phyloP scores from a whole-genome alignment of 2,113 vertebrate genomes.

The Scopus umbretta region DNA sequence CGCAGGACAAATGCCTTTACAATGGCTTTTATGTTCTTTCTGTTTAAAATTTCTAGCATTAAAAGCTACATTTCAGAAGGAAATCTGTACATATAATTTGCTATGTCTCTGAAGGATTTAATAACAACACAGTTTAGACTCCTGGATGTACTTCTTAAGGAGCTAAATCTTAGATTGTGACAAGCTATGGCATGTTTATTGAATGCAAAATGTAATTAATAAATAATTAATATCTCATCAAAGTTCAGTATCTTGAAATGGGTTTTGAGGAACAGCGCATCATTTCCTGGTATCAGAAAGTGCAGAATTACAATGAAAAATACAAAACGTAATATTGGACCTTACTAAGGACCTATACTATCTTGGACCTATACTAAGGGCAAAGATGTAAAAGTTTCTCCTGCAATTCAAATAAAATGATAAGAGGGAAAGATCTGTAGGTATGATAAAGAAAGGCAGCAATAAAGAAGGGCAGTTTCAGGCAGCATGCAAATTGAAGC shows the following conservation, averaged over 20 bases:
- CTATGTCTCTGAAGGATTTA: background rate
- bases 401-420: background rate
- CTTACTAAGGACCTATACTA: no score
- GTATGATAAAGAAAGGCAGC: background rate
- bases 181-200: slow-evolving; percentile 30
- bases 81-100: slow-evolving; percentile 9
- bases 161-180: slow-evolving; percentile 13
- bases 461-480: background rate
- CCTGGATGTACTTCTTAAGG: slow-evolving; percentile 41
- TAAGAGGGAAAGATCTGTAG: background rate
- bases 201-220: slow-evolving; percentile 33
- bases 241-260: background rate
- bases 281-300: background rate
- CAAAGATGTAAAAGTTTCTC: background rate
- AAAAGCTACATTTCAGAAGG: background rate
- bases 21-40: background rate
- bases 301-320: background rate
- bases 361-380: no score
- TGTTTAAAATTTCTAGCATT: background rate
- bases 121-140: background rate
- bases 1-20: background rate
- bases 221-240: slow-evolving; percentile 28
- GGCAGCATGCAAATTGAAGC: background rate
- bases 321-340: rapidly evolving
- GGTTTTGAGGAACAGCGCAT: background rate